These are phyloP conservation scores for Epicampocera succincta DNA, from an alignment of 2,888 invertebrate species.

Conservation along the genomic window DNA sequence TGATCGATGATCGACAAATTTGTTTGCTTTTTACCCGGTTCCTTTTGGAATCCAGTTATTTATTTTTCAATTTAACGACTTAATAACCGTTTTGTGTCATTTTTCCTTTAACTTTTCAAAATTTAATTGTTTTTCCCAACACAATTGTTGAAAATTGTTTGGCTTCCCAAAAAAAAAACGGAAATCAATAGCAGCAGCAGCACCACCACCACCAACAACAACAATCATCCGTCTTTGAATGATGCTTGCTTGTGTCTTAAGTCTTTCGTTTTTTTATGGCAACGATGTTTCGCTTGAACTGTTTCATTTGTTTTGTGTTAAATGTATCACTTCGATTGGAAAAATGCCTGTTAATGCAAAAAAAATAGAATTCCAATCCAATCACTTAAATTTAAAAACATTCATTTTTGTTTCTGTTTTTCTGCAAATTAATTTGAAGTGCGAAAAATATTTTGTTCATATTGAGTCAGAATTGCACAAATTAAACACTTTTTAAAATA, in stretches of 20 bases:
- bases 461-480: not conserved
- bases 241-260: conserved; percentile 60
- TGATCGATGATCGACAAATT: too few species aligned
- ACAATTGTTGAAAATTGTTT: not conserved
- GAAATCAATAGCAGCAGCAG: not conserved
- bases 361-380: too few species aligned
- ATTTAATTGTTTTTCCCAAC: too few species aligned
- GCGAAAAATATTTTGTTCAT: not conserved
- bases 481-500: not conserved
- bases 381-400: not conserved
- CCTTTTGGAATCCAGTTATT: too few species aligned
- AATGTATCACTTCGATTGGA: conserved; percentile 27
- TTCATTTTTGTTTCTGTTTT: not conserved
- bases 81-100: too few species aligned
- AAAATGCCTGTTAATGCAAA: not conserved
- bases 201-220: not conserved
- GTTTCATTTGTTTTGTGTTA: conserved; percentile 3
- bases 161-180: not conserved
- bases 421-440: not conserved
- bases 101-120: too few species aligned
- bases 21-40: too few species aligned
- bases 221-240: conserved; percentile 18
- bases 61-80: too few species aligned
- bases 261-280: conserved; percentile 60
- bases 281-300: conserved; percentile 50